These are phyloP conservation scores for Tarsius wallacei DNA, from an alignment of 2,797 vertebrate genomes.

Conservation along the genomic window DNA sequence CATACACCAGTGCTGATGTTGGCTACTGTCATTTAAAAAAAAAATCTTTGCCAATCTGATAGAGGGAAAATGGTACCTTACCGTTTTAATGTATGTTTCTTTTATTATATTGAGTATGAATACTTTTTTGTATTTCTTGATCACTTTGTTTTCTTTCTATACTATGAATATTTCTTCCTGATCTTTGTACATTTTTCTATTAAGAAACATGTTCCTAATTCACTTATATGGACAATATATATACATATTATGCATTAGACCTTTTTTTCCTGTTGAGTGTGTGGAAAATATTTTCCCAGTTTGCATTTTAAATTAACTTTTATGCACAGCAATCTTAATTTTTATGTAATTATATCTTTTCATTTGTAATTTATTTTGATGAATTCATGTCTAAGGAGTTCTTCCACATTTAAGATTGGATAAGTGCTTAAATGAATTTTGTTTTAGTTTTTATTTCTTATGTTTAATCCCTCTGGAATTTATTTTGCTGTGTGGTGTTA, in stretches of 20 bases:
- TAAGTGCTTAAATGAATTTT: slow-evolving; percentile 57
- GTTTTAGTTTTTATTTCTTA: slow-evolving; percentile 58
- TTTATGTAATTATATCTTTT: slow-evolving; percentile 51
- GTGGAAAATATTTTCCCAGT: slow-evolving; percentile 36
- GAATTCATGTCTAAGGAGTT: slow-evolving; percentile 48
- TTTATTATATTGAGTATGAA: slow-evolving; percentile 21
- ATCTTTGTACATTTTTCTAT: slow-evolving; percentile 7
- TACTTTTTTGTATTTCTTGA: not conserved
- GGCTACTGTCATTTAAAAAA: not conserved
- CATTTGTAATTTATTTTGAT: slow-evolving; percentile 68
- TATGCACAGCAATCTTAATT: slow-evolving; percentile 11
- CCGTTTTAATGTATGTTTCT: not conserved
- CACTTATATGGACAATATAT: not conserved
- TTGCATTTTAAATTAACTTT: slow-evolving; percentile 60
- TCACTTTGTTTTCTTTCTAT: slow-evolving; percentile 52
- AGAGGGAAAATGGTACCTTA: not conserved
- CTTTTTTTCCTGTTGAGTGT: not conserved
- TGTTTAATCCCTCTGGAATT: slow-evolving; percentile 56
- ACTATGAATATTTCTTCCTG: not conserved
- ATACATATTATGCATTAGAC: not conserved
- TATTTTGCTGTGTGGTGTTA: slow-evolving; percentile 64
- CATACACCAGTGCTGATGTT: not conserved
- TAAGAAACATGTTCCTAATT: not conserved
- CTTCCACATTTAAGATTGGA: slow-evolving; percentile 31
- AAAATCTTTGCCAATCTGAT: not conserved